Percentiles rank a stretch among this genome's conserved stretches.
These are phyloP conservation scores for Chlorodrepanis virens DNA, from an alignment of 2,113 vertebrate species.

Conservation along the genomic window DNA sequence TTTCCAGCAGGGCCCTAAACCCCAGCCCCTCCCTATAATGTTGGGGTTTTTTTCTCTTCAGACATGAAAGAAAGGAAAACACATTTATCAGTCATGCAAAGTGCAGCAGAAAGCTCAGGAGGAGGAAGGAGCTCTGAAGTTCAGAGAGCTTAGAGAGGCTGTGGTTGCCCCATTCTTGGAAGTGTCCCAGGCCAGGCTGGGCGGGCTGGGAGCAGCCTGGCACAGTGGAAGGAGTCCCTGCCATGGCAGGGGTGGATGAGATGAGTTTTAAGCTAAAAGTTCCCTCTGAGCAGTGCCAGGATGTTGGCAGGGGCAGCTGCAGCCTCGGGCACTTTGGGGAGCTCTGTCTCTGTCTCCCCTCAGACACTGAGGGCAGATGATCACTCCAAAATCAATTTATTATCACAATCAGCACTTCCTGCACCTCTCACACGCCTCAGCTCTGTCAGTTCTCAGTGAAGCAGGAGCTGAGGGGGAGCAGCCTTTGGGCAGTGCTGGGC, in stretches of 20 bases:
- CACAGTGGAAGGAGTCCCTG: not conserved
- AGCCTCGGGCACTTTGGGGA: not conserved
- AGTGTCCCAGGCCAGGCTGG: not conserved
- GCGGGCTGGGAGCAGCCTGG: not conserved
- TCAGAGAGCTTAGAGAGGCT: not conserved
- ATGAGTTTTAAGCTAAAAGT: fast-evolving
- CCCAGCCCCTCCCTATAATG: not conserved
- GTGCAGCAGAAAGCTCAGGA: not conserved
- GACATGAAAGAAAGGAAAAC: not conserved
- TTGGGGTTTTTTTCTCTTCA: not conserved
- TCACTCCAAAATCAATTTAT: not conserved
- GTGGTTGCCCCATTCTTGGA: not conserved
- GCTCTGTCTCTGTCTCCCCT: not conserved
- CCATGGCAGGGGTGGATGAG: not conserved
- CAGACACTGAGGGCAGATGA: fast-evolving
- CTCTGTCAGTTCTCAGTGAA: not conserved
- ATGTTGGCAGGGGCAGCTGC: not conserved
- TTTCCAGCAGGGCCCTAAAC: not conserved
- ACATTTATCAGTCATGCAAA: not conserved
- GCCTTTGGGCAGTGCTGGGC: fast-evolving
- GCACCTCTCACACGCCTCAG: fast-evolving
- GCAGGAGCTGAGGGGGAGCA: not conserved
- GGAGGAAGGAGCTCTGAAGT: not conserved
- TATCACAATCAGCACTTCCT: not conserved
- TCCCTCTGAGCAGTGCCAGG: not conserved